Conservation (phyloP, 2,888 invertebrate species). For the Polyploca ridens region DNA sequence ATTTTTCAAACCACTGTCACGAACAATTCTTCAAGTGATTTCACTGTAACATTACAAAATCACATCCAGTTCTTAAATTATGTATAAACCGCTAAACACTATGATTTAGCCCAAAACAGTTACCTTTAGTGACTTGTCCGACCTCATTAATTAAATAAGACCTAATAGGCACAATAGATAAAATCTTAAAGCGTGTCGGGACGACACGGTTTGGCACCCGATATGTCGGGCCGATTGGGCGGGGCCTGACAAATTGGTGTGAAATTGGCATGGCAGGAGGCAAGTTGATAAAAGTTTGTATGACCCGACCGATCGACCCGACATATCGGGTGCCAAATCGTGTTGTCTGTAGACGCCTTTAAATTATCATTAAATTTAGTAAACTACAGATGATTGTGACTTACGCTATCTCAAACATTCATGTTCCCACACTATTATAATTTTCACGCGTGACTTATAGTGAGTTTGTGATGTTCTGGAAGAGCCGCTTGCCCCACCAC, state of each 20-base stretch:
- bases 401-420: slow-evolving; percentile 69
- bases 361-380: slow-evolving; percentile 64
- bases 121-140: background rate
- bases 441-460: slow-evolving; percentile 68
- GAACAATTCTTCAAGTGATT: background rate
- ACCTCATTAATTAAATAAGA: background rate
- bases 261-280: too few species aligned
- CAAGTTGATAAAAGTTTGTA: too few species aligned
- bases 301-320: too few species aligned
- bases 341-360: too few species aligned
- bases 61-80: background rate
- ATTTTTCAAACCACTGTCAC: background rate
- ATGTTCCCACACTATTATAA: slow-evolving; percentile 45
- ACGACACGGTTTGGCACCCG: too few species aligned
- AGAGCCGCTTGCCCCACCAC: slow-evolving; percentile 95
- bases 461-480: slow-evolving; percentile 93
- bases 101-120: background rate
- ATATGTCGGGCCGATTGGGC: too few species aligned
- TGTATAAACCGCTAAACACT: background rate
- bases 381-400: slow-evolving; percentile 82
- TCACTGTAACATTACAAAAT: background rate
- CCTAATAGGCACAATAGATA: slow-evolving; percentile 6
- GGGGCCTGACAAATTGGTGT: too few species aligned
- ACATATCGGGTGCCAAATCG: too few species aligned
- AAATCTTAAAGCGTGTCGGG: too few species aligned